Evolutionary conservation across 2,888 invertebrate genomes (phyloP).

Genomic region (Polylopha cassiicola): DNA sequence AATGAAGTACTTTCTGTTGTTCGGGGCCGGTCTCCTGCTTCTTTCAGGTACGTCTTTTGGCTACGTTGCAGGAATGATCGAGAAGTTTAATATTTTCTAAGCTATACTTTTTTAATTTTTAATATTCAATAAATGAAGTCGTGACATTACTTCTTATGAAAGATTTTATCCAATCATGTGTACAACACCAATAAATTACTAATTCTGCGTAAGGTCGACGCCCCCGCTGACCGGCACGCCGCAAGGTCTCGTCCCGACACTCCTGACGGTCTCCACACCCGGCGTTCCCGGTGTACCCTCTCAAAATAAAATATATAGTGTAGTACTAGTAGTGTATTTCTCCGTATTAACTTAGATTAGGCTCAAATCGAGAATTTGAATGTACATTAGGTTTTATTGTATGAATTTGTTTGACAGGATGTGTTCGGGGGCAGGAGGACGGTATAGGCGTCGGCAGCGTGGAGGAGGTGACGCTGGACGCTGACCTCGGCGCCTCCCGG

Average conservation of each 20-base stretch:
- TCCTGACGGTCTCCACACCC: no score
- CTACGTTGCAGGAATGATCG: constrained; percentile 19
- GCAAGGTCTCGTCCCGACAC: no score
- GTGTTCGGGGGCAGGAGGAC: constrained; percentile 57
- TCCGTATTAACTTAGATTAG: no score
- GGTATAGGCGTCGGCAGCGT: constrained; percentile 65
- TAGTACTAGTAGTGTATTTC: no score
- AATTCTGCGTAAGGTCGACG: no score
- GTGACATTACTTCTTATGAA: not conserved
- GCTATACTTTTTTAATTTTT: not conserved
- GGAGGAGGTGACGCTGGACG: constrained; percentile 80
- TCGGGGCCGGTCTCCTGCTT: constrained; percentile 55
- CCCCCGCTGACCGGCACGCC: constrained; percentile 5
- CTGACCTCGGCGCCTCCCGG: constrained; percentile 88
- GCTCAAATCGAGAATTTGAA: no score
- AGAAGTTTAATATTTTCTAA: not conserved
- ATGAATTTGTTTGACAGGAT: constrained; percentile 49
- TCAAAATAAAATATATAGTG: no score
- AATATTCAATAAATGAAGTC: not conserved
- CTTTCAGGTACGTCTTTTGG: constrained; percentile 49
- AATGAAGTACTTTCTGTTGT: constrained; percentile 63
- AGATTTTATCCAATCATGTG: not conserved
- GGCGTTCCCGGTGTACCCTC: no score
- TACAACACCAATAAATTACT: no score
- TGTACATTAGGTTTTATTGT: constrained; percentile 9